Base-by-base conservation (phyloP, 2,797 vertebrate genomes). In the Sparus aurata region DNA sequence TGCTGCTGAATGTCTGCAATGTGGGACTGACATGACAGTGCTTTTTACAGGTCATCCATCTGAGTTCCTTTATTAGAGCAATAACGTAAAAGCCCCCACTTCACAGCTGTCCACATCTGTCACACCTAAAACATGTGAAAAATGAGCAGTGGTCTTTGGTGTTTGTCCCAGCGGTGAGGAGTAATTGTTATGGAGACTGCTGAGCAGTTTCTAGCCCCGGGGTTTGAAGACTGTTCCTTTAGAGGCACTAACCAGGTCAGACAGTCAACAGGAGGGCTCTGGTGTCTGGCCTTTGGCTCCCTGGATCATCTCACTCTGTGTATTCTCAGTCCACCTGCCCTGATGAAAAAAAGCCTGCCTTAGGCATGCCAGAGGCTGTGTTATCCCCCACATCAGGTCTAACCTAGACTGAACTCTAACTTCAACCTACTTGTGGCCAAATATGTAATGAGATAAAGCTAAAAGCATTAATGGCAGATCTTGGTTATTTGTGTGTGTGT, bases 381-480 rank as follows among this genome's bases (percentile, higher is more conserved):
- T 73, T 79, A 73, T 84, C 74, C 79, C 66, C 73, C 71, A 52
- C 70, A 73, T 83, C 79, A 59, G 54, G 66, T 71, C 72, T 76
- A 77, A 83, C 80, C 79, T 65, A 2, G 53, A 70, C 83, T 74
- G 63, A 89, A 77, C 77, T 82, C 69, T 61, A 23, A 63, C 20
- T 74, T 73, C 55, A 73, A 50, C 73, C 72, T 76, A 77, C 84
- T 86, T 60, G 4, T 69, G 63, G 75, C 63, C 69, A 58, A 22
- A 41, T 57, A 43, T 84, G 75, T 83, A 85, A 90, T 81, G 62
- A 80, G 82, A 88, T 88, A 55, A 86, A 80, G 50, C 64, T 82
- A 55, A 84, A 78, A 77, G 62, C 66, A 66, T 53, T 74, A 66
- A 86, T 76, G 25, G 57, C 66, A 68, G 17, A 70, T 77, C 57